Evolutionary conservation across 2,113 vertebrate species (phyloP).

Genomic region (Pterocles orientalis): DNA sequence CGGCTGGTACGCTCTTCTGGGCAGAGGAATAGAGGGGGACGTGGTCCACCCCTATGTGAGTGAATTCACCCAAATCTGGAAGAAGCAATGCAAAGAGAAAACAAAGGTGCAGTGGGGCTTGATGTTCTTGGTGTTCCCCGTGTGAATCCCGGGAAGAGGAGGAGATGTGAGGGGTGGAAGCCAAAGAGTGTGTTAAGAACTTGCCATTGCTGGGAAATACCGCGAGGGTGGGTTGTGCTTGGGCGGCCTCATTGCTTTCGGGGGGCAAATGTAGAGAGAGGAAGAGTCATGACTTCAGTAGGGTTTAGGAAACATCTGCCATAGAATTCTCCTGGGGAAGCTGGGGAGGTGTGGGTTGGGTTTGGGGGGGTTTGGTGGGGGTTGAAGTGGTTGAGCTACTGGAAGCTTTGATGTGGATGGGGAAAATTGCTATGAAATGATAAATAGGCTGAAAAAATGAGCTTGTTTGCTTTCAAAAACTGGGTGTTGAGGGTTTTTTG

Average conservation of each 20-base stretch:
- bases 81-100: background rate
- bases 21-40: background rate
- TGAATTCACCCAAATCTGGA: background rate
- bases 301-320: background rate
- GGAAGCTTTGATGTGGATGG: background rate
- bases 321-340: accelerated
- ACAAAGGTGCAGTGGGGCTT: background rate
- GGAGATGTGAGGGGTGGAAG: background rate
- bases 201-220: background rate
- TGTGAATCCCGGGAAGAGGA: background rate
- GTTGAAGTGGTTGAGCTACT: background rate
- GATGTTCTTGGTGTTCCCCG: background rate
- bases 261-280: background rate
- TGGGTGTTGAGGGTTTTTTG: background rate
- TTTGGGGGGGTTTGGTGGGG: no score
- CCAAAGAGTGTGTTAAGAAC: accelerated
- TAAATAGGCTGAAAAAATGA: background rate
- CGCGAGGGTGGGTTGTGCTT: background rate
- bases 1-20: background rate
- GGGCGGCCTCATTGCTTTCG: background rate
- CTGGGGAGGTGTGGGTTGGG: background rate
- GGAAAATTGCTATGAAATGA: background rate
- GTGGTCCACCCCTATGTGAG: background rate
- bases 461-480: no score
- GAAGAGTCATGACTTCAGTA: background rate